These are phyloP conservation scores for Acanthurus tractus DNA, from an alignment of 2,797 vertebrate species.

Conservation along the genomic window DNA sequence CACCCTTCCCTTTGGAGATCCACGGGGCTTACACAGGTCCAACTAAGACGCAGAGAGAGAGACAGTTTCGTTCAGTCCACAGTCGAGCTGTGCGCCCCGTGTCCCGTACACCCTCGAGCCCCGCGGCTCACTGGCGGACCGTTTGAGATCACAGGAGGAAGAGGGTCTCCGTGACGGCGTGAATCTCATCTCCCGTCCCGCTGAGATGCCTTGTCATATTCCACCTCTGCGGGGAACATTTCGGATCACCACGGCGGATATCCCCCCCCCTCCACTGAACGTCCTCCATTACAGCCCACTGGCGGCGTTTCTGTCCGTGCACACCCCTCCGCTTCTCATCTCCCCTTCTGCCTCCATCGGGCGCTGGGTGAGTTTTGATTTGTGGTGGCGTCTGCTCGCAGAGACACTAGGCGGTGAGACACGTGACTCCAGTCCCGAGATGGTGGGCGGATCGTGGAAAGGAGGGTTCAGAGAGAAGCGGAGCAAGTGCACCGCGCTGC, in stretches of 20 bases:
- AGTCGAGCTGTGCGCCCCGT: slow-evolving; percentile 36
- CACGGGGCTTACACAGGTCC: slow-evolving; percentile 26
- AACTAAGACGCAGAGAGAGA: not conserved
- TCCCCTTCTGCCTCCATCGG: slow-evolving; percentile 38
- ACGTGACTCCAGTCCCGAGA: slow-evolving; percentile 82
- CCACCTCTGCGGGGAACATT: slow-evolving; percentile 41
- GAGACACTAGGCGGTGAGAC: slow-evolving; percentile 75
- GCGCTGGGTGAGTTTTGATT: slow-evolving; percentile 80
- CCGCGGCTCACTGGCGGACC: slow-evolving; percentile 54
- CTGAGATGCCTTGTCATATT: slow-evolving; percentile 29
- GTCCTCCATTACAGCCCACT: slow-evolving; percentile 21
- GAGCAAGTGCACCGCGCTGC: slow-evolving; percentile 75
- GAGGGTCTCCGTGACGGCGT: slow-evolving; percentile 41
- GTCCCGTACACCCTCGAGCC: slow-evolving; percentile 53
- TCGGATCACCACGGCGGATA: slow-evolving; percentile 8
- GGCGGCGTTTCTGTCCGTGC: slow-evolving; percentile 31
- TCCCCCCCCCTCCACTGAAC: slow-evolving; percentile 22
- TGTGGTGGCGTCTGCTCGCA: slow-evolving; percentile 69
- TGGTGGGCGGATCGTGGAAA: slow-evolving; percentile 82
- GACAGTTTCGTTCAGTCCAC: slow-evolving; percentile 15
- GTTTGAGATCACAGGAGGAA: slow-evolving; percentile 57
- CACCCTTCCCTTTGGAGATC: slow-evolving; percentile 10
- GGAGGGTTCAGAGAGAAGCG: slow-evolving; percentile 72
- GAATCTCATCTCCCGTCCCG: slow-evolving; percentile 70
- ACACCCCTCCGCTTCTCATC: slow-evolving; percentile 53